Evolutionary conservation across 1,140 invertebrate species (phyloP).

Genomic region (Reticulitermes speratus): DNA sequence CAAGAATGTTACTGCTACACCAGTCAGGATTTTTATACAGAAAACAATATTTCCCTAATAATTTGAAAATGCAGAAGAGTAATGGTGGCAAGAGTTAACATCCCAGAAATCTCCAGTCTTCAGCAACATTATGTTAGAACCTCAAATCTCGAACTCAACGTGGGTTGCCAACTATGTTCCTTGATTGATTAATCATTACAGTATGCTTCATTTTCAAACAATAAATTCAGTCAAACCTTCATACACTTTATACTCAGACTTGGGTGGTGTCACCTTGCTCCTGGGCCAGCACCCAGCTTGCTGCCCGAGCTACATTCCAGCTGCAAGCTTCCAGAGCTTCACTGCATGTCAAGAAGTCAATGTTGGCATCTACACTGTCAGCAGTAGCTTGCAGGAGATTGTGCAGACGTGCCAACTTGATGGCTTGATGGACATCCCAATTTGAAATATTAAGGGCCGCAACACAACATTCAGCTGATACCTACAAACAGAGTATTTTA

Average conservation of each 20-base stretch:
- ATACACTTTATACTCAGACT: slow-evolving; percentile 27
- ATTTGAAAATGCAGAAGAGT: too few species aligned
- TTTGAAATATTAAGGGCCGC: slow-evolving; percentile 76
- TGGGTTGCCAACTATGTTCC: too few species aligned
- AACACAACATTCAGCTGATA: slow-evolving; percentile 75
- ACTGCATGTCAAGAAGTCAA: slow-evolving; percentile 25
- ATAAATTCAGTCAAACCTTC: too few species aligned
- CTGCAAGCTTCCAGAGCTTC: slow-evolving; percentile 31
- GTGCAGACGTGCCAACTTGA: slow-evolving; percentile 79
- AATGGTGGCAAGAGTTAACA: too few species aligned
- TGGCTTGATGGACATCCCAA: slow-evolving; percentile 87
- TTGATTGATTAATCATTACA: too few species aligned
- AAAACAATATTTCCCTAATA: too few species aligned
- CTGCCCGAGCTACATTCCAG: slow-evolving; percentile 36
- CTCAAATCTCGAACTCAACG: too few species aligned
- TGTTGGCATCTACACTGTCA: slow-evolving; percentile 42
- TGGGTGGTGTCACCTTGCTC: slow-evolving; percentile 35
- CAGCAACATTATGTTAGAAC: too few species aligned
- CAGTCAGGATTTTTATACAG: too few species aligned
- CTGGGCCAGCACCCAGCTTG: slow-evolving; percentile 34
- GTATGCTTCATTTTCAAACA: too few species aligned
- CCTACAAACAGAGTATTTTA: slow-evolving; percentile 49
- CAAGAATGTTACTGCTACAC: too few species aligned
- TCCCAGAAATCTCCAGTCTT: too few species aligned
- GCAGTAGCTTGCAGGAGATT: slow-evolving; percentile 54